phyloP scores from a whole-genome alignment of 1,140 invertebrate genomes.

The Sarcophaga peregrina region DNA sequence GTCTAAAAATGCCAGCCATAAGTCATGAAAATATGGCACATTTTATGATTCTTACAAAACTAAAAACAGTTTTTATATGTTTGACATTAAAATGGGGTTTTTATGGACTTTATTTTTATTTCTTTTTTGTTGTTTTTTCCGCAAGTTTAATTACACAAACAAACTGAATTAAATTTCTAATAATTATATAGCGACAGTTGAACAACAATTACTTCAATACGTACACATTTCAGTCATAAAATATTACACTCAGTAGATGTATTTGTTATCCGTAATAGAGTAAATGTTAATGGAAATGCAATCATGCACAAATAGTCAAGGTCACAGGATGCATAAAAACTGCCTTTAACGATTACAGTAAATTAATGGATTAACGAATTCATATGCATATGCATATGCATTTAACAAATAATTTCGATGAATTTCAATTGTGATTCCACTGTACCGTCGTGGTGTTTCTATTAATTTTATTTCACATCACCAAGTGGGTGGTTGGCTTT shows the following conservation, averaged over 20 bases:
- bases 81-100: neutral
- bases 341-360: neutral
- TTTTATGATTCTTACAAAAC: neutral
- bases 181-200: neutral
- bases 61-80: neutral
- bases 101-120: neutral
- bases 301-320: neutral
- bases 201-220: neutral
- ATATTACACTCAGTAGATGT: neutral
- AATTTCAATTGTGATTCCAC: too few species aligned
- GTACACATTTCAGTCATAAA: neutral
- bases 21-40: neutral
- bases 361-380: too few species aligned
- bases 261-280: neutral
- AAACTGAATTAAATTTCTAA: neutral
- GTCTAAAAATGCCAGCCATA: neutral
- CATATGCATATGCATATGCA: too few species aligned
- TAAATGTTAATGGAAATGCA: neutral
- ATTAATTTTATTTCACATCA: too few species aligned
- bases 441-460: too few species aligned
- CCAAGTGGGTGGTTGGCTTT: too few species aligned
- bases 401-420: too few species aligned
- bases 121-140: too few species aligned
- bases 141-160: neutral
- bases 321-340: conserved; percentile 14